Percentiles rank a stretch among this genome's conserved stretches.
phyloP scores from a whole-genome alignment of 2,888 invertebrate species.

The Mycalesis mineus region DNA sequence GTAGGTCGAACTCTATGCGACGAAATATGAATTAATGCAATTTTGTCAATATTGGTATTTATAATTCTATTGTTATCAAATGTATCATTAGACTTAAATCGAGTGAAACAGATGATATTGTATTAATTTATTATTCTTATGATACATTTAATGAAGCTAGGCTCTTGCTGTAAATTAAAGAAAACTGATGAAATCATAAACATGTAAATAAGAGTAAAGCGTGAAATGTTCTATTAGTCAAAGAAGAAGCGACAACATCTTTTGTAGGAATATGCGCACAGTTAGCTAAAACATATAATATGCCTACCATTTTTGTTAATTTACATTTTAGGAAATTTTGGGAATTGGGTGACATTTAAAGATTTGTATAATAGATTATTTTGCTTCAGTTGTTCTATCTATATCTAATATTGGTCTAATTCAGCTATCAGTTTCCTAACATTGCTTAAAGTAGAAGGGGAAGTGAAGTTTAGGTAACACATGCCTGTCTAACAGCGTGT shows the following conservation, averaged over 20 bases:
- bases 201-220: slow-evolving; percentile 4
- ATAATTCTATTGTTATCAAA: slow-evolving; percentile 14
- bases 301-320: not conserved
- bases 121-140: slow-evolving; percentile 2
- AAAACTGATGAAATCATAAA: not conserved
- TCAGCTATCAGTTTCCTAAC: not conserved
- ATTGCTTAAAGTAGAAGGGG: slow-evolving; percentile 36
- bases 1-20: slow-evolving; percentile 71
- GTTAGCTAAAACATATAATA: not conserved
- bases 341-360: not conserved
- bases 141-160: slow-evolving; percentile 19
- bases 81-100: slow-evolving; percentile 9
- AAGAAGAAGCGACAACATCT: not conserved
- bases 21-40: slow-evolving; percentile 40
- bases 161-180: not conserved
- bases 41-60: not conserved
- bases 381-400: not conserved
- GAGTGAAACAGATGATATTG: not conserved
- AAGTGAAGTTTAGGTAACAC: slow-evolving; percentile 47
- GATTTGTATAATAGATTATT: not conserved
- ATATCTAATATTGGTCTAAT: not conserved
- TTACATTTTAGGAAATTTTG: not conserved
- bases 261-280: not conserved
- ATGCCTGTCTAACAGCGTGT: slow-evolving; percentile 67
- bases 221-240: not conserved